Conservation (phyloP, 2,797 vertebrate species). For the Echeneis naucrates region DNA sequence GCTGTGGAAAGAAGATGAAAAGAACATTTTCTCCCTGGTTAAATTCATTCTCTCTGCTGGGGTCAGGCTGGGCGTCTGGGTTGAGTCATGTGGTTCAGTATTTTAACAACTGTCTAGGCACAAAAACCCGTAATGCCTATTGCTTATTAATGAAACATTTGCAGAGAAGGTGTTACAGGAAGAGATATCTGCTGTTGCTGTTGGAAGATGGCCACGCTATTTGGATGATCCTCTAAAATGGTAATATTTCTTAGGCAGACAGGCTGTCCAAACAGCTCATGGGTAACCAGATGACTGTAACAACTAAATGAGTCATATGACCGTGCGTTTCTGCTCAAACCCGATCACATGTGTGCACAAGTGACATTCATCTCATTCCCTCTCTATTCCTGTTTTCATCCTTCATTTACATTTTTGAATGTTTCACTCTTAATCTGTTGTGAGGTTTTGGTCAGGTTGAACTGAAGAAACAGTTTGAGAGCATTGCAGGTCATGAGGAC, state of each 20-base stretch:
- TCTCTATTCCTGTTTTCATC: not conserved
- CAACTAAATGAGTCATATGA: conserved; percentile 62
- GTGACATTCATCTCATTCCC: conserved; percentile 30
- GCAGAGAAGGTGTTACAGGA: not conserved
- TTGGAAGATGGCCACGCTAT: no score
- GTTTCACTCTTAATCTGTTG: not conserved
- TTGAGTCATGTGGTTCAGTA: conserved; percentile 24
- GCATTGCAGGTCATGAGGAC: not conserved
- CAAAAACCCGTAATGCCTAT: not conserved
- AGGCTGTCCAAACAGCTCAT: conserved; percentile 28
- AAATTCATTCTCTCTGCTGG: not conserved
- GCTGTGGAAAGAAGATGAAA: not conserved
- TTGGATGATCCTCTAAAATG: no score
- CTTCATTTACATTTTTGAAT: conserved; percentile 15
- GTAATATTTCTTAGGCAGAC: no score
- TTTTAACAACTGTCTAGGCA: conserved; percentile 19
- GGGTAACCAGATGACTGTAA: conserved; percentile 39
- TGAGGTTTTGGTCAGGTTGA: conserved; percentile 1
- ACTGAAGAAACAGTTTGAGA: not conserved
- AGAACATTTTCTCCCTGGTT: conserved; percentile 24
- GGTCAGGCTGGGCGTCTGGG: conserved; percentile 20
- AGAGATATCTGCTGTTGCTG: not conserved
- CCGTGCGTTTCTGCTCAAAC: conserved; percentile 43
- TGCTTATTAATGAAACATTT: not conserved
- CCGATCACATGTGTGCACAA: conserved; percentile 50